Percentiles rank a stretch among this genome's conserved stretches.
phyloP scores from a whole-genome alignment of 1,140 invertebrate genomes.

The Drosophila punjabiensis region DNA sequence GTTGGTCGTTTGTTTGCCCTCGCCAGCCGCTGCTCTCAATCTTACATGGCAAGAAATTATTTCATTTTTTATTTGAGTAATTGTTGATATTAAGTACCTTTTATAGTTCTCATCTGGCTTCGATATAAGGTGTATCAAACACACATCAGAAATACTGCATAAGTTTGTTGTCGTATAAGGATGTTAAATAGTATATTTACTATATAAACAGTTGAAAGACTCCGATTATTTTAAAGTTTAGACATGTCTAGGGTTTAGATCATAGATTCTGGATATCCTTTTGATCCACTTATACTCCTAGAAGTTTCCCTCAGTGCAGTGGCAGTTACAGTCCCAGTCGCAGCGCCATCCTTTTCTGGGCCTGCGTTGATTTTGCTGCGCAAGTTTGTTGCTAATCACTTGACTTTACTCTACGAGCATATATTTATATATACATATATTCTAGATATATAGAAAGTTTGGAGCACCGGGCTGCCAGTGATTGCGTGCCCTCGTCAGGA shows the following conservation, averaged over 20 bases:
- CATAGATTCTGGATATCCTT: background rate
- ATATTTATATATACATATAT: conserved; percentile 2
- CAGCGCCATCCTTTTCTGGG: conserved; percentile 52
- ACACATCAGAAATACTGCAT: background rate
- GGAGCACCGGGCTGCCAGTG: conserved; percentile 64
- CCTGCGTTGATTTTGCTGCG: conserved; percentile 73
- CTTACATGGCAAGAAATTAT: background rate
- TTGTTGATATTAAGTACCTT: background rate
- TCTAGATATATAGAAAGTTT: conserved; percentile 60
- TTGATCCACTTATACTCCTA: background rate
- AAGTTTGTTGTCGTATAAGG: background rate
- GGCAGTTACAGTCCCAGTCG: conserved; percentile 7
- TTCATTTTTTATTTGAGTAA: background rate
- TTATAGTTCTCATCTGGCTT: background rate
- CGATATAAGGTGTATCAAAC: background rate
- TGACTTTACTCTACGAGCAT: conserved; percentile 42
- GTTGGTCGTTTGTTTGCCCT: conserved; percentile 72
- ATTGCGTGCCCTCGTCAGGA: conserved; percentile 58
- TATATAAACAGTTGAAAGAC: no score
- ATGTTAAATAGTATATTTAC: no score
- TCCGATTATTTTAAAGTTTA: no score
- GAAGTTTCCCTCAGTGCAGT: background rate
- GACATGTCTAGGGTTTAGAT: no score
- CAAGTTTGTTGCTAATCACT: conserved; percentile 82
- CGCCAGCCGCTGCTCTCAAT: conserved; percentile 38